phyloP scores from a whole-genome alignment of 2,888 invertebrate genomes.

The Cerastis rubricosa region DNA sequence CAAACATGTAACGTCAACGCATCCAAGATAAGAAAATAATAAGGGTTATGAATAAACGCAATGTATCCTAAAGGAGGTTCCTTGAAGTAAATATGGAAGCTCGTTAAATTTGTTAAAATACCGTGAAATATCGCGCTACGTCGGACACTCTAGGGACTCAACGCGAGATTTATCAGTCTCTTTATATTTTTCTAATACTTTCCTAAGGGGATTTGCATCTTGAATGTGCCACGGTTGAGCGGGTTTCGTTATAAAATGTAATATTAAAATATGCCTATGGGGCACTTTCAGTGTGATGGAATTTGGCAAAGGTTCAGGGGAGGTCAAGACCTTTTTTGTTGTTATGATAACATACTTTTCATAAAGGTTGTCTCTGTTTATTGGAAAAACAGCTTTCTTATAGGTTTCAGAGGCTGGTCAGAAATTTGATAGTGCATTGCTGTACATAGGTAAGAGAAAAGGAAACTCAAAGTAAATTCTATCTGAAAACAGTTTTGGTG shows the following conservation, averaged over 20 bases:
- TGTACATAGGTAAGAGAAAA: neutral
- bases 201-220: conserved; percentile 84
- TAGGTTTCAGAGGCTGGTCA: neutral
- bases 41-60: conserved; percentile 77
- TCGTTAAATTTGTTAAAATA: conserved; percentile 91
- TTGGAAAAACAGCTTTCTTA: neutral
- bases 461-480: neutral
- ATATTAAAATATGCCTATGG: conserved; percentile 69
- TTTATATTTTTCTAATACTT: conserved; percentile 88
- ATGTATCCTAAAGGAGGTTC: conserved; percentile 79
- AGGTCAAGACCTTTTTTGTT: conserved; percentile 60
- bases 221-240: conserved; percentile 77
- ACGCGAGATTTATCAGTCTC: conserved; percentile 71
- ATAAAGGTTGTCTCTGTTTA: conserved; percentile 30
- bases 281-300: conserved; percentile 60
- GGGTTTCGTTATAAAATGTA: conserved; percentile 80
- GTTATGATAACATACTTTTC: conserved; percentile 45
- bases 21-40: conserved; percentile 62
- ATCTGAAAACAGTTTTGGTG: neutral
- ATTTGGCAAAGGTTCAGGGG: conserved; percentile 48
- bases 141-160: conserved; percentile 84
- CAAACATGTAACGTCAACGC: conserved; percentile 32
- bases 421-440: neutral
- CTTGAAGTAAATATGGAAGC: conserved; percentile 87
- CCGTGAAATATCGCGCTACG: conserved; percentile 89